Conservation (phyloP, 2,113 vertebrate species). For the Cyanistes caeruleus region DNA sequence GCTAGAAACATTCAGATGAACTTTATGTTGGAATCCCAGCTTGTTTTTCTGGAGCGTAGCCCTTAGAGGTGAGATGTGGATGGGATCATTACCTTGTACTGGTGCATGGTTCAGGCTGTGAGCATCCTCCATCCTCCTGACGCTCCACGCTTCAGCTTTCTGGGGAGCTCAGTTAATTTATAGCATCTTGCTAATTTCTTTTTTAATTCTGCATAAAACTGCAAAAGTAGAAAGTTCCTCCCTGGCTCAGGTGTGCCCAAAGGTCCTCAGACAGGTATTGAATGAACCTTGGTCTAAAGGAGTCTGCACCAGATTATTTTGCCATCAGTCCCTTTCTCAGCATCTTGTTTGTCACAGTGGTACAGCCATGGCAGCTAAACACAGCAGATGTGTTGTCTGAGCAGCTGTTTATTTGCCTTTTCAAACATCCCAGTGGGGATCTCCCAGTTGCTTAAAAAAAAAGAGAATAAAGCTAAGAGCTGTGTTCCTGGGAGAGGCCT, state of each 20-base stretch:
- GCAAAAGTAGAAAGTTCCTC: not conserved
- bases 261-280: not conserved
- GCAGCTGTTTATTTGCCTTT: conserved; percentile 7
- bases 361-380: not conserved
- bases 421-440: not conserved
- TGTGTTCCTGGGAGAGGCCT: not conserved
- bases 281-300: not conserved
- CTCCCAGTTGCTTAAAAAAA: not conserved
- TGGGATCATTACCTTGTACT: not conserved
- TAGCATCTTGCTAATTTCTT: not conserved
- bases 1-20: not conserved
- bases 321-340: fast-evolving
- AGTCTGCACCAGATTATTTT: not conserved
- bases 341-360: not conserved
- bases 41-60: not conserved
- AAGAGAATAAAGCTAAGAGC: not conserved
- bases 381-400: not conserved
- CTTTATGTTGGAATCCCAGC: not conserved
- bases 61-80: not conserved
- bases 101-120: fast-evolving
- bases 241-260: not conserved
- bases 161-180: not conserved
- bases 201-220: not conserved
- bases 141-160: not conserved
- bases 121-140: not conserved